Evolutionary conservation across 2,888 invertebrate species (phyloP), one percentile per base, ranked within the genome.

Genomic region (Arrhopalites spinosus): DNA sequence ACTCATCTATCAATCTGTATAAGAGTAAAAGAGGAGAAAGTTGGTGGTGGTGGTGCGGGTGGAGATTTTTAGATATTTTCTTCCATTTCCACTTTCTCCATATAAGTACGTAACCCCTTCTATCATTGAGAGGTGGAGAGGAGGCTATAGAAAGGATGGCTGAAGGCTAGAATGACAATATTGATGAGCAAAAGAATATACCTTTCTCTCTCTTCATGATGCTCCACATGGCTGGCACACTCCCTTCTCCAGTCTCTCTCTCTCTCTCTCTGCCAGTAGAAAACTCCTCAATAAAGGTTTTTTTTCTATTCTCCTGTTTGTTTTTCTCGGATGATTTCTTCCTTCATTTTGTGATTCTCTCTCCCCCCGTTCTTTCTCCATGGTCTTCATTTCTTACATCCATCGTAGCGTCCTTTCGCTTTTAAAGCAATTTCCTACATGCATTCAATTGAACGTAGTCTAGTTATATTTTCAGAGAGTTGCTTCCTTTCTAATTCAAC

Each of bases 261-360:
- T 45, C 47, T 73, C 73, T 69, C 56, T 30, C 36, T 66, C 66
- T 27, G 11, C 53, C 17, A 47, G 53, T 70, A 17, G 23, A 53
- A 20, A 7, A 13, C 27, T 36, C 30, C 11, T 43, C n/a, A 45
- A 50, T 61, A 29, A 20, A 23, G 36, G 11, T 27, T 61, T 25
- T 23, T 8, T 23, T 2, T 59, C 2, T 3, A 59, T 25, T 59
- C 53, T 27, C 30, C 68, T 72, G 61, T 68, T 73, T 73, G 72
- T 73, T 73, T 76, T 76, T 73, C 68, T 73, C 69, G 67, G 67
- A 73, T 73, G 68, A 72, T 68, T 68, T 59, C 72, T 45, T 53
- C 67, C 67, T 70, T 66, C 50, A 70, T 70, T 75, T 70, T 29
- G 50, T 53, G 17, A 50, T 30, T 67, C 74, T 36, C 43, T 63